phyloP scores from a whole-genome alignment of 2,797 vertebrate species.

The Hirundo rustica region DNA sequence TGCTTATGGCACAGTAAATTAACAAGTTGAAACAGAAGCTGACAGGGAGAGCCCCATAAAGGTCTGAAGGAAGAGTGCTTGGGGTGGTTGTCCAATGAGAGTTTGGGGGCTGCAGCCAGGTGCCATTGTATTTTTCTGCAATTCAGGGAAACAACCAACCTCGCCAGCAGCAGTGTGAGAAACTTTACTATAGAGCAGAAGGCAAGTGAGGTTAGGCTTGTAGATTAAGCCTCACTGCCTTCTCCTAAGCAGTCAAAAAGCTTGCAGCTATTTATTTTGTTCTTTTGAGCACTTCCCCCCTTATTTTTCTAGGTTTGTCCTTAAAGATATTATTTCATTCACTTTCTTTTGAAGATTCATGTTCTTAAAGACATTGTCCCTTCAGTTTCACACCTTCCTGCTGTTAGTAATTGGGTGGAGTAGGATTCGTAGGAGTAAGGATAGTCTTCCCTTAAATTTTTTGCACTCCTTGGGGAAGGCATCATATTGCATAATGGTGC shows the following conservation, averaged over 20 bases:
- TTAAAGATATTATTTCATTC: background rate
- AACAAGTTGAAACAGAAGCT: constrained; percentile 51
- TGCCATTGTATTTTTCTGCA: fast-evolving
- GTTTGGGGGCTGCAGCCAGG: background rate
- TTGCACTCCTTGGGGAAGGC: constrained; percentile 38
- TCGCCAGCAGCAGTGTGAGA: background rate
- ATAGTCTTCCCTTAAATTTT: constrained; percentile 29
- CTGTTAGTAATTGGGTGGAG: constrained; percentile 49
- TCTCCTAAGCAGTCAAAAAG: background rate
- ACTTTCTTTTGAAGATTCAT: background rate
- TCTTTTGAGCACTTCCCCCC: background rate
- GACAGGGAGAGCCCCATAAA: background rate
- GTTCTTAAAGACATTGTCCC: background rate
- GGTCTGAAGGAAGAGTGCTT: background rate
- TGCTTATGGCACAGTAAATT: constrained; percentile 25
- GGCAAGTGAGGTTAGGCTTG: background rate
- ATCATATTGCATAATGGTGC: constrained; percentile 61
- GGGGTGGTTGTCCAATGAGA: background rate
- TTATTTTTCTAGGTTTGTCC: background rate
- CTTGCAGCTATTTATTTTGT: background rate
- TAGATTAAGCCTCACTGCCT: background rate
- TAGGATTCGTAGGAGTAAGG: background rate
- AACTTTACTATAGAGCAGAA: background rate
- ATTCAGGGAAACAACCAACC: background rate
- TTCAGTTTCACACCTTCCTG: constrained; percentile 53